A percentile compares a stretch with the other conserved stretches of the same genome.
Evolutionary conservation across 2,797 vertebrate species (phyloP).

Genomic region (Siniperca scherzeri): DNA sequence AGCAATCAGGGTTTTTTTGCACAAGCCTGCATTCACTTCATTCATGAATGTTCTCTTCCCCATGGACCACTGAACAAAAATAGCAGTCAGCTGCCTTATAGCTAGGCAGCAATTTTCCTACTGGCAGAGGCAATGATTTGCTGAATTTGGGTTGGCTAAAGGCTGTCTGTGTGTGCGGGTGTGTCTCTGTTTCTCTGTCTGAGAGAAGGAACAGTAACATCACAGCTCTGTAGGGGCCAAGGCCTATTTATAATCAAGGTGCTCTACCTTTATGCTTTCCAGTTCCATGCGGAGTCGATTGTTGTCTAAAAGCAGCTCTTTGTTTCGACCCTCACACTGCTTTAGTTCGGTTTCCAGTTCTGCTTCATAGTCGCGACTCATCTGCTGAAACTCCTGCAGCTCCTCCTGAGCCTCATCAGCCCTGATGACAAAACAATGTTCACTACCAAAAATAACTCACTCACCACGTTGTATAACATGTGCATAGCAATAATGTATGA

Average conservation of each 20-base stretch:
- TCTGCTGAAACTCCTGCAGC: constrained; percentile 96
- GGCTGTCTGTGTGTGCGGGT: background rate
- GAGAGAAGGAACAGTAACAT: background rate
- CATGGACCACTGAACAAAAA: constrained; percentile 61
- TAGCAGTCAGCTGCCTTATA: constrained; percentile 72
- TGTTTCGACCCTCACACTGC: constrained; percentile 92
- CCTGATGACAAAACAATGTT: constrained; percentile 74
- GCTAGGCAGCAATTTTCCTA: constrained; percentile 26
- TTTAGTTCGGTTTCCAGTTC: constrained; percentile 95
- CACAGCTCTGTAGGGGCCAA: background rate
- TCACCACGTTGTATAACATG: background rate
- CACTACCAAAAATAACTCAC: background rate
- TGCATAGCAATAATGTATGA: background rate
- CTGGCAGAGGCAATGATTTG: constrained; percentile 44
- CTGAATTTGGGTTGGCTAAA: constrained; percentile 10
- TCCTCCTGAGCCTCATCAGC: constrained; percentile 92
- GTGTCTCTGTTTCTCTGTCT: constrained; percentile 8
- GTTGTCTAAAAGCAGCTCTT: constrained; percentile 92
- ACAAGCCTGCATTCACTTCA: constrained; percentile 55
- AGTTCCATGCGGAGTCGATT: constrained; percentile 91
- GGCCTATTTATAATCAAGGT: constrained; percentile 16
- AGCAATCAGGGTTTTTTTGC: constrained; percentile 26
- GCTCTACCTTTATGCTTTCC: constrained; percentile 91
- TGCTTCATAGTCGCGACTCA: constrained; percentile 96
- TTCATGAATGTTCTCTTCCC: constrained; percentile 47